Evolutionary conservation across 2,888 invertebrate species (phyloP), one percentile per base, ranked within the genome.

Genomic region (Halictus quadricinctus): DNA sequence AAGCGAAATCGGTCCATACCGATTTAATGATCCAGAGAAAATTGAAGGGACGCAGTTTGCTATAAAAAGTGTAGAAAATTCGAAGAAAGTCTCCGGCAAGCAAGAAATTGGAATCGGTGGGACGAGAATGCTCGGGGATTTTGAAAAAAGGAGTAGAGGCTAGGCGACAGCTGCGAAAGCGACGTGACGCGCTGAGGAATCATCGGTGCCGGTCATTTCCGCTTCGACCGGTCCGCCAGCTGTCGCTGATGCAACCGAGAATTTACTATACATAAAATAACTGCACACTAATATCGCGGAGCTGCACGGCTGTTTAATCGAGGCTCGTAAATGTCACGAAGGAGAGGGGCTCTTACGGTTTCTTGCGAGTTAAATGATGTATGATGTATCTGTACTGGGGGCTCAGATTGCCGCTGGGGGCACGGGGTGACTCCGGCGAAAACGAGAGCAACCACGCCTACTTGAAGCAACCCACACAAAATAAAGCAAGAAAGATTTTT

Each of bases 171-270:
- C 74, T 86, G 88, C 83, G 73, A 66, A 80, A 81, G 74, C 84
- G 80, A 80, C 58, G 80, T 60, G 54, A 36, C 69, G 79, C 70
- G 54, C 73, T 64, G 81, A 77, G 70, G 78, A 83, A 83, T 80
- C 78, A 73, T 36, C 79, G 75, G 54, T 60, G 60, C 3, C 72
- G 72, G 46, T 60, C 72, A 72, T 81, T 84, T 89, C 84, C 88
- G 90, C 78, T 84, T 73, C 78, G 36, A 80, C 80, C 76, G 69
- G 48, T 87, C 66, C 77, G 72, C 81, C 89, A 90, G 79, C 90
- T 90, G 89, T 85, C 79, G 88, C 72, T 80, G 84, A 75, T 76
- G 76, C 66, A 76, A 75, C 72, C 72, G 21, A 18, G 25, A 82
- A 76, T 74, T 48, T 60, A 70, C 77, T 76, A 77, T 74, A 75